Evolutionary conservation across 2,888 invertebrate genomes (phyloP).

Genomic region (Trachelus iudaicus): DNA sequence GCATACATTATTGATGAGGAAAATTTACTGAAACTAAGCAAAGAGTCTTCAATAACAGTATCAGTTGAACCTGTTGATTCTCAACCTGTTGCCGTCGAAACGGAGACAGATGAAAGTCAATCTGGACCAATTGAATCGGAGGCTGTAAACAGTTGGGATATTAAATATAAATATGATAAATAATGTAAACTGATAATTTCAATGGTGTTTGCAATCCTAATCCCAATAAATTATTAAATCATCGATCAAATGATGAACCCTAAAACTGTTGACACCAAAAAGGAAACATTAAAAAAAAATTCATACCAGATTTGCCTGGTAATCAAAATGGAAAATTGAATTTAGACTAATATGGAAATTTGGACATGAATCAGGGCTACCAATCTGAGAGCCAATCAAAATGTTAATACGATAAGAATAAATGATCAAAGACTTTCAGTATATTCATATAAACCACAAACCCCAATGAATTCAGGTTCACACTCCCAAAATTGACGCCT

Average conservation of each 20-base stretch:
- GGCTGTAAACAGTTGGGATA: neutral
- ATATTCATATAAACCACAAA: neutral
- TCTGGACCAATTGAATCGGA: neutral
- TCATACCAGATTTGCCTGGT: neutral
- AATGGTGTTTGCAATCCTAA: no score
- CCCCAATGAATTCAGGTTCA: neutral
- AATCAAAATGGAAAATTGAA: neutral
- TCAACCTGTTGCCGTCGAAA: conserved; percentile 38
- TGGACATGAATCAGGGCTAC: neutral
- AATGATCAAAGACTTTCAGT: neutral
- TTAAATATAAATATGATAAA: neutral
- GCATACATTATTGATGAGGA: neutral
- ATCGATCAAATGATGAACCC: no score
- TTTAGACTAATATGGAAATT: neutral
- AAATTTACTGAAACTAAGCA: neutral
- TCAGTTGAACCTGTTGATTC: conserved; percentile 39
- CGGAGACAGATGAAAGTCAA: neutral
- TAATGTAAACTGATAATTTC: neutral
- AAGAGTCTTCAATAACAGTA: neutral
- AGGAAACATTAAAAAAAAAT: neutral
- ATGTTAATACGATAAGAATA: neutral
- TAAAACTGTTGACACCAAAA: no score
- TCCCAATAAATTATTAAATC: no score
- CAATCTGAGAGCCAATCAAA: neutral
- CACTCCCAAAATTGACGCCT: neutral